These are phyloP conservation scores for Pluvialis apricaria DNA, from an alignment of 2,113 vertebrate genomes.

Conservation along the genomic window DNA sequence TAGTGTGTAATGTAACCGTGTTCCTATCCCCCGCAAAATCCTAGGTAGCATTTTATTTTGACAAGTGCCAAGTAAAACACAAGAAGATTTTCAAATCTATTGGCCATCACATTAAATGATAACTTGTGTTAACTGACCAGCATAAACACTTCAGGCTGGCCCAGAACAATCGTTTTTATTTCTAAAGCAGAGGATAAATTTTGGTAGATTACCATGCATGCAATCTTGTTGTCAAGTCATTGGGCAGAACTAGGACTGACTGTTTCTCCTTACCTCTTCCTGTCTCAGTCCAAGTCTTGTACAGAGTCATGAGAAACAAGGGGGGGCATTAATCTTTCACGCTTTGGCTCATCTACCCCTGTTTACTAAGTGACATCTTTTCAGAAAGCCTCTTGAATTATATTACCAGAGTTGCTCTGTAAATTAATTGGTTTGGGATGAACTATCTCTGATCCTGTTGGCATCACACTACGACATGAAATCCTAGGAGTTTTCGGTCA, in stretches of 20 bases:
- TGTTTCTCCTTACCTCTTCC: neutral
- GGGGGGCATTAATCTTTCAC: neutral
- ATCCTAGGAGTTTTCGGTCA: neutral
- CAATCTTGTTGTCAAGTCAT: neutral
- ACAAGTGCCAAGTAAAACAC: neutral
- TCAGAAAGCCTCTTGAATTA: neutral
- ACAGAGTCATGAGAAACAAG: neutral
- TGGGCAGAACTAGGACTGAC: neutral
- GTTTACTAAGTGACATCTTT: neutral
- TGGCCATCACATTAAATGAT: neutral
- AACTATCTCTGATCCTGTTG: neutral
- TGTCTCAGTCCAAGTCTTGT: neutral
- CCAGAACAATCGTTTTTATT: neutral
- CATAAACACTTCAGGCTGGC: neutral
- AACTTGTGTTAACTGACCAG: neutral
- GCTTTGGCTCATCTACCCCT: neutral
- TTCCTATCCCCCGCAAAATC: neutral
- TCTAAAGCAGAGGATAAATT: neutral
- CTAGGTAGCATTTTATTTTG: neutral
- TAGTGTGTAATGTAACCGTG: too few species aligned
- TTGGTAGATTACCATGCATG: neutral
- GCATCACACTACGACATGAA: accelerated
- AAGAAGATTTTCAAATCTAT: neutral
- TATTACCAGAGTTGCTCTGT: neutral
- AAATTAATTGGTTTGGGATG: neutral